Conservation (phyloP, 2,113 vertebrate genomes). For the Myrmecophaga tridactyla region DNA sequence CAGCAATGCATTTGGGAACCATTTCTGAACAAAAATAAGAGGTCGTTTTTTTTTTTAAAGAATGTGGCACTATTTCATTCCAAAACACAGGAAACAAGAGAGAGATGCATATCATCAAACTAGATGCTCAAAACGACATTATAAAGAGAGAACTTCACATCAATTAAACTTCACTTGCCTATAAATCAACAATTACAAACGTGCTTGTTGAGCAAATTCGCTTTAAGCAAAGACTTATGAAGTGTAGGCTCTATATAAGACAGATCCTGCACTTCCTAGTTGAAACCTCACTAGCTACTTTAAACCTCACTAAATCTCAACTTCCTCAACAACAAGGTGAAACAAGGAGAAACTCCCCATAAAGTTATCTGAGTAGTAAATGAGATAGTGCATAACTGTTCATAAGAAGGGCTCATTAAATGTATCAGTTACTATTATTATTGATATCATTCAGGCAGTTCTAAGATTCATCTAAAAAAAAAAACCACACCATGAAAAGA, state of each 20-base stretch:
- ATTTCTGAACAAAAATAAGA: background rate
- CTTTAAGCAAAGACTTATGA: background rate
- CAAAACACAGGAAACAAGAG: background rate
- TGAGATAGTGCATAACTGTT: background rate
- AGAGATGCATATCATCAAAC: background rate
- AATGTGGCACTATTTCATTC: background rate
- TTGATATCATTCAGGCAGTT: background rate
- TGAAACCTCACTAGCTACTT: too few species aligned
- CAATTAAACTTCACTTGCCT: background rate
- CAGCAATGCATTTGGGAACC: background rate
- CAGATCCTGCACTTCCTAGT: background rate
- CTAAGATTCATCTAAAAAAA: background rate
- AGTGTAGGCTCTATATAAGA: background rate
- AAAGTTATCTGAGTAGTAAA: background rate
- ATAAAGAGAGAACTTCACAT: background rate
- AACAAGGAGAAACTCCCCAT: background rate
- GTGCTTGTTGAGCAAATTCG: background rate
- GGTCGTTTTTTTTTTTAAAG: too few species aligned
- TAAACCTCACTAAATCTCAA: background rate
- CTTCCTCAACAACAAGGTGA: background rate
- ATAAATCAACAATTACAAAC: conserved; percentile 22
- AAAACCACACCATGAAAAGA: background rate
- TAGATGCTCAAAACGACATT: background rate
- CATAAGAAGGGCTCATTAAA: background rate
- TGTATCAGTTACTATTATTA: background rate